Percentiles rank a stretch among this genome's conserved stretches.
Evolutionary conservation across 2,888 invertebrate genomes (phyloP).

Genomic region (Microctonus aethiopoides): DNA sequence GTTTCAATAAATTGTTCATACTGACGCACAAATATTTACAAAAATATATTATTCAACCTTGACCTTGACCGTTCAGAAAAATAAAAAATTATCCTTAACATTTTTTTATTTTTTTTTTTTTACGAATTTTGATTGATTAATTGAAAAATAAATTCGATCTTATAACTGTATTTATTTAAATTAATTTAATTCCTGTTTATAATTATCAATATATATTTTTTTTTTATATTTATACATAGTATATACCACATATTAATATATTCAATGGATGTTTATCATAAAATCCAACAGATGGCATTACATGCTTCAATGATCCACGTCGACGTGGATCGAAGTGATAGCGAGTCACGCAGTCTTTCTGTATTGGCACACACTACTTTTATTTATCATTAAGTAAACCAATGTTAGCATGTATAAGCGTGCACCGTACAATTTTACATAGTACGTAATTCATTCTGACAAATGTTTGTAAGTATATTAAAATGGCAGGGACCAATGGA

Average conservation of each 20-base stretch:
- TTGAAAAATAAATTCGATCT: background rate
- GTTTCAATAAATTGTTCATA: too few species aligned
- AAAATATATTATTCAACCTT: background rate
- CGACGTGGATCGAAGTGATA: conserved; percentile 23
- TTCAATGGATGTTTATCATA: background rate
- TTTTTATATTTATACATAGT: too few species aligned
- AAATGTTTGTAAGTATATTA: conserved; percentile 19
- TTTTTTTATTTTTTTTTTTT: background rate
- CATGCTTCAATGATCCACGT: conserved; percentile 26
- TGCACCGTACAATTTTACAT: conserved; percentile 1
- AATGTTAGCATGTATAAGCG: background rate
- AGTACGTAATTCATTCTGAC: conserved; percentile 7
- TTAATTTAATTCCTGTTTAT: background rate
- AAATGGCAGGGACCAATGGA: conserved; percentile 5
- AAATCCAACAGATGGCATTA: conserved; percentile 15
- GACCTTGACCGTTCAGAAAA: background rate
- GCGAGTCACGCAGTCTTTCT: conserved; percentile 19
- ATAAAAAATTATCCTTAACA: background rate
- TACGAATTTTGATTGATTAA: background rate
- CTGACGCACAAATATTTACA: background rate
- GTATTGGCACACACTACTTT: conserved; percentile 10
- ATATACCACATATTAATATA: background rate
- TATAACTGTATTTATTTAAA: background rate
- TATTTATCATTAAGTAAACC: background rate
- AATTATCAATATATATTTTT: background rate